Percentiles rank a stretch among this genome's conserved stretches.
Conservation (phyloP, 2,888 invertebrate genomes). For the Tortrix viridana region DNA sequence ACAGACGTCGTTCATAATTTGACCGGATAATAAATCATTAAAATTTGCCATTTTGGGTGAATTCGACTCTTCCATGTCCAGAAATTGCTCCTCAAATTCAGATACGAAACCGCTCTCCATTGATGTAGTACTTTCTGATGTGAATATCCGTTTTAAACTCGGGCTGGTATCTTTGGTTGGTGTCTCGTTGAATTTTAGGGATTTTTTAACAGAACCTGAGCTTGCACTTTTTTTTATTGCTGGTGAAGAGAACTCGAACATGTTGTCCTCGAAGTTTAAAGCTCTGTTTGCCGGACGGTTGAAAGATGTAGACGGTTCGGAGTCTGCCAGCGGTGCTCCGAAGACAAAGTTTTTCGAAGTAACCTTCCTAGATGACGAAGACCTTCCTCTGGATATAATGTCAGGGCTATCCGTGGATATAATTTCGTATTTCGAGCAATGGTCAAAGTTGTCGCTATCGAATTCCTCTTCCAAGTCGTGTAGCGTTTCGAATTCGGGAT, state of each 20-base stretch:
- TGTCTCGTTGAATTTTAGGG: slow-evolving; percentile 69
- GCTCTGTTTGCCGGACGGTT: slow-evolving; percentile 66
- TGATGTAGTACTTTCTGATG: slow-evolving; percentile 69
- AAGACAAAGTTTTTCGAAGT: slow-evolving; percentile 68
- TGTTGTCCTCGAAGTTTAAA: slow-evolving; percentile 73
- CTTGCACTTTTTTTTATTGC: slow-evolving; percentile 52
- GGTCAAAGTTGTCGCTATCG: slow-evolving; percentile 69
- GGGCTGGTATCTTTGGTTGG: slow-evolving; percentile 61
- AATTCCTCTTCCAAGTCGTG: slow-evolving; percentile 79
- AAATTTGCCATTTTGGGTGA: slow-evolving; percentile 75
- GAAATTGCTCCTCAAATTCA: slow-evolving; percentile 71
- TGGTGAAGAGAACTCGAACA: slow-evolving; percentile 75
- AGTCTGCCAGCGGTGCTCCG: slow-evolving; percentile 73
- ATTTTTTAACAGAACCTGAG: slow-evolving; percentile 66
- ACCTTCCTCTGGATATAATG: slow-evolving; percentile 70
- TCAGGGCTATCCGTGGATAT: slow-evolving; percentile 79
- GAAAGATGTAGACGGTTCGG: slow-evolving; percentile 73
- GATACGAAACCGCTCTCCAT: slow-evolving; percentile 80
- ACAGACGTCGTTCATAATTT: slow-evolving; percentile 62
- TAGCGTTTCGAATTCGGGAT: slow-evolving; percentile 67
- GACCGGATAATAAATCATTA: slow-evolving; percentile 65
- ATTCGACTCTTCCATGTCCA: slow-evolving; percentile 72
- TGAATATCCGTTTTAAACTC: slow-evolving; percentile 57
- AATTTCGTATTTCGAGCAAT: slow-evolving; percentile 78
- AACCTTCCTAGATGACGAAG: slow-evolving; percentile 61